Evolutionary conservation across 1,140 invertebrate genomes (phyloP).

Genomic region (Temnothorax nylanderi): DNA sequence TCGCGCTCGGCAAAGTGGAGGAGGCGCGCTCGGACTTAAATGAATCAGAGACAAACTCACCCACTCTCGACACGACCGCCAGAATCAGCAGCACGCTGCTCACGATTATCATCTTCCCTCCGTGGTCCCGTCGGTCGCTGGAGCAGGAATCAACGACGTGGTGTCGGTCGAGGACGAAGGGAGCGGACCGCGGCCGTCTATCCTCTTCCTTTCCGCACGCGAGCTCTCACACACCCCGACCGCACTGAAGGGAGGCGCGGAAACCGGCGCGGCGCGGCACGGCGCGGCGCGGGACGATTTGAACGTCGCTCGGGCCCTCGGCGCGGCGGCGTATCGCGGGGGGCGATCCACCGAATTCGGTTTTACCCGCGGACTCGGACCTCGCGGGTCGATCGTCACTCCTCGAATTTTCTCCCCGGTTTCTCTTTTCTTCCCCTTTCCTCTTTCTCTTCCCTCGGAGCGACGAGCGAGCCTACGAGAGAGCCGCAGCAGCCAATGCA

Average conservation of each 20-base stretch:
- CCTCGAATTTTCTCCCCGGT: background rate
- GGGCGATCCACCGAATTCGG: background rate
- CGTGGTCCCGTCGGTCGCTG: background rate
- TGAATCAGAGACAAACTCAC: slow-evolving; percentile 69
- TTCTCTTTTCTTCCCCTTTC: background rate
- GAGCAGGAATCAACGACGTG: background rate
- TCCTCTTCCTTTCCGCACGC: background rate
- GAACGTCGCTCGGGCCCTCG: slow-evolving; percentile 15
- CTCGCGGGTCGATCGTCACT: slow-evolving; percentile 24
- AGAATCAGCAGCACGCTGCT: slow-evolving; percentile 74
- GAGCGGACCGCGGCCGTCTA: background rate
- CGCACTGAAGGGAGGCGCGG: slow-evolving; percentile 21
- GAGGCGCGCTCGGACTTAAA: no score
- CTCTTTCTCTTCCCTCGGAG: background rate
- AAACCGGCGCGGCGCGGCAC: slow-evolving; percentile 19
- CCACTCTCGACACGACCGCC: slow-evolving; percentile 76
- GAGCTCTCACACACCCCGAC: slow-evolving; percentile 11
- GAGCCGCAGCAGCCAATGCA: slow-evolving; percentile 60
- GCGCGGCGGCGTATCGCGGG: background rate
- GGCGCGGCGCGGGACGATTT: background rate
- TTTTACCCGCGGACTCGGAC: slow-evolving; percentile 24
- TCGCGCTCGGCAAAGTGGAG: no score
- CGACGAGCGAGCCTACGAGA: slow-evolving; percentile 35
- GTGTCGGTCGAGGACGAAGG: background rate
- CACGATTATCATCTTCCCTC: slow-evolving; percentile 73